Evolutionary conservation across 64 coral and sea anemone genomes (phyloP).

Genomic region (Actinia tenebrosa): DNA sequence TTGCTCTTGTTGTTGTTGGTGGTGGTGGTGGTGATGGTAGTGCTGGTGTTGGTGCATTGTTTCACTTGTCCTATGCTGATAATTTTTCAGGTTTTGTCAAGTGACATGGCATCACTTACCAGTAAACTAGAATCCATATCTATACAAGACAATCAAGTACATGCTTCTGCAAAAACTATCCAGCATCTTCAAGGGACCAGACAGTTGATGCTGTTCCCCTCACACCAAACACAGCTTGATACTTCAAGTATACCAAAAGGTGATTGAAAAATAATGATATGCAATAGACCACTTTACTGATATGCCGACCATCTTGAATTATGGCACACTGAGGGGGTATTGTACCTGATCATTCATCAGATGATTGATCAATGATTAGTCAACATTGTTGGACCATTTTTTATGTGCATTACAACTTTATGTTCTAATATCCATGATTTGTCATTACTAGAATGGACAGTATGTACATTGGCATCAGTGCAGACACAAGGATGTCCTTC

Average conservation of each 20-base stretch:
- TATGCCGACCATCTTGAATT: no score
- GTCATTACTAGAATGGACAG: slow-evolving; percentile 66
- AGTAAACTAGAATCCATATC: slow-evolving; percentile 2
- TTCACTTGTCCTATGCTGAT: background rate
- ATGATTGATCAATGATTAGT: no score
- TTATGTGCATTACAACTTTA: background rate
- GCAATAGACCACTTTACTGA: background rate
- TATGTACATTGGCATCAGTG: slow-evolving; percentile 55
- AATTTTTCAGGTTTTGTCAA: background rate
- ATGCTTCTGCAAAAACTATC: background rate
- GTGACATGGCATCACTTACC: background rate
- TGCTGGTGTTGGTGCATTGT: no score
- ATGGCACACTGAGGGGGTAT: no score
- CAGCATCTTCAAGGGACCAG: background rate
- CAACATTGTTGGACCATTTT: background rate
- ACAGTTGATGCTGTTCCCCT: background rate
- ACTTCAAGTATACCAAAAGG: slow-evolving; percentile 5
- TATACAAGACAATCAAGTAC: background rate
- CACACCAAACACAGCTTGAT: background rate
- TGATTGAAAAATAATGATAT: background rate
- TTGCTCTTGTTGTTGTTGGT: no score
- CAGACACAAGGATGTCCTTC: slow-evolving; percentile 5
- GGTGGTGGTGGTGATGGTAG: no score
- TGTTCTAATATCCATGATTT: background rate
- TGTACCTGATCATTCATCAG: no score